Base-by-base conservation (phyloP, 2,113 vertebrate species). In the Hippocampus zosterae region DNA sequence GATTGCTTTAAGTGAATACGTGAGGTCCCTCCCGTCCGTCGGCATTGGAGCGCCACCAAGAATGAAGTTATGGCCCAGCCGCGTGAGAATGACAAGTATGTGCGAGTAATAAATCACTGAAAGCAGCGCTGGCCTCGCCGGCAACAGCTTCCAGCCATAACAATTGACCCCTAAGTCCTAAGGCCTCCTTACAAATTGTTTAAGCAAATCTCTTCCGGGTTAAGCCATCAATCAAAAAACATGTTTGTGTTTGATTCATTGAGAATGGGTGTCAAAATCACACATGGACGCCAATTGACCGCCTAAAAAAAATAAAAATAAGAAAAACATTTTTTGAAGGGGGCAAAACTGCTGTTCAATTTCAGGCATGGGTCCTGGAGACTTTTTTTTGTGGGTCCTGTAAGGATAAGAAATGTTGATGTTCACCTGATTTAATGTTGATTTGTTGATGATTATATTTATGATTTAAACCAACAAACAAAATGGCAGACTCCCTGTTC, bases 1-100 rank as follows among this genome's bases (percentile, higher is more conserved):
- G 60, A 62, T 62, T 62, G 61, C 62, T 23, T 64, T 64, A 64
- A 65, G 13, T 46, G 63, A 46, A 25, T 65, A 46, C 63, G 27
- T 46, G 63, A 44, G 41, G 62, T 46, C 18, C 19, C 19, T 13
- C 42, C 42, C 42, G 42, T 13, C 13, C 3, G 42, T 60, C 27
- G 8, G 27, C 57, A 16, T 60, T 60, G 57, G 60, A 62, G 60
- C 19, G 19, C 60, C 60, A 62, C 60, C 41, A 44, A 65, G 63
- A 65, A 65, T 46, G 41, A 64, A 44, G 62, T 64, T 44, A 44
- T 60, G 57, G 57, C 29, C 57, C 33, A 7, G 15, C 57, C 21
- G 41, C 16, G 23, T 16, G 23, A 65, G 63, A 65, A 65, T 65
- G 63, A 25, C 41, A 65, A 65, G 15, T 46, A 65, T 65, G 63